Evolutionary conservation across 2,113 vertebrate species (phyloP).

Genomic region (Corythoichthys intestinalis): DNA sequence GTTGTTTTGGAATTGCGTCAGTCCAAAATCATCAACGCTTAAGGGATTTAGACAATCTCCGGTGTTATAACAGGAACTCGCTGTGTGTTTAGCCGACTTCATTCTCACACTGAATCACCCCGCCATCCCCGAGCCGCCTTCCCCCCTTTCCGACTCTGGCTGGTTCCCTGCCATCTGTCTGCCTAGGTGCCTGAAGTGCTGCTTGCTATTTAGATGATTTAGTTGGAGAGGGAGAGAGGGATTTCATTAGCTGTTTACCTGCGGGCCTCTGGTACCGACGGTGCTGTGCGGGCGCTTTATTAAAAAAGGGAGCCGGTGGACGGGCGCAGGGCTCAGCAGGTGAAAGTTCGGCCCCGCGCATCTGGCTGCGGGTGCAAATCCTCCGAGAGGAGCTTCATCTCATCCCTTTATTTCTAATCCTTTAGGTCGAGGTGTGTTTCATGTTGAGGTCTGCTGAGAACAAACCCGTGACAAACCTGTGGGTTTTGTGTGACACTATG

Average conservation of each 20-base stretch:
- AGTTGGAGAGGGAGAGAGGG: slow-evolving; percentile 63
- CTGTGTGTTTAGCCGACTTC: background rate
- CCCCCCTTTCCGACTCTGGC: slow-evolving; percentile 5
- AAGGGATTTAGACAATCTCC: slow-evolving; percentile 12
- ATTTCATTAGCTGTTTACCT: slow-evolving; percentile 75
- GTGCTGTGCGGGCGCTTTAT: slow-evolving; percentile 60
- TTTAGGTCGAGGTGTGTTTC: slow-evolving; percentile 10
- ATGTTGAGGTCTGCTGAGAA: slow-evolving; percentile 13
- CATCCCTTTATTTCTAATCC: slow-evolving; percentile 27
- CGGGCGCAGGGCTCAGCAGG: slow-evolving; percentile 22
- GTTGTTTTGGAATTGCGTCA: slow-evolving; percentile 19
- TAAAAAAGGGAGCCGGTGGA: slow-evolving; percentile 36
- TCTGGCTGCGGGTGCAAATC: slow-evolving; percentile 37
- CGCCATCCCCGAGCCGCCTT: background rate
- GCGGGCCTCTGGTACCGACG: slow-evolving; percentile 59
- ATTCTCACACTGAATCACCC: background rate
- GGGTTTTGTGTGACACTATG: background rate
- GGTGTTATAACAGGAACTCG: slow-evolving; percentile 26
- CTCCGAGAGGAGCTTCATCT: background rate
- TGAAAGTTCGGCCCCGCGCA: slow-evolving; percentile 40
- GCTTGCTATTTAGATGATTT: slow-evolving; percentile 74
- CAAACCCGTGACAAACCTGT: background rate
- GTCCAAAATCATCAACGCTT: slow-evolving; percentile 23
- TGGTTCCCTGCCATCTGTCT: slow-evolving; percentile 57
- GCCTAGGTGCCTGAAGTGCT: slow-evolving; percentile 63